Evolutionary conservation across 2,888 invertebrate species (phyloP), one percentile per base, ranked within the genome.

Genomic region (Drosophila kambysellisi): DNA sequence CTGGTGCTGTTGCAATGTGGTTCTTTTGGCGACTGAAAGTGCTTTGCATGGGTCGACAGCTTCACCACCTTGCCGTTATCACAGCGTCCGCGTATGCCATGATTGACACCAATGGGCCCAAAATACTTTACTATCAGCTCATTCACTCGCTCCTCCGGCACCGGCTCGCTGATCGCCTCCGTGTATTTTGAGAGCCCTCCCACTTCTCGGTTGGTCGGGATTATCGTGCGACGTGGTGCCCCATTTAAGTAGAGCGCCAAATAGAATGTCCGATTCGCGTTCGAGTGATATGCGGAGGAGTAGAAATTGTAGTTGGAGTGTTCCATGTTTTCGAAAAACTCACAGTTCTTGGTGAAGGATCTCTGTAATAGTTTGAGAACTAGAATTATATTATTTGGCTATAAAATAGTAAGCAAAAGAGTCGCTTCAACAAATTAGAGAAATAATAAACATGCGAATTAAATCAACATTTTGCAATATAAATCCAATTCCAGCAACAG

Each of bases 301-400:
- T 97, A 97, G 69, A 96, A 96, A 93, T 97, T 97, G 94, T 97
- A 97, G 93, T 96, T 95, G 93, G 97, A 96, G 93, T 96, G 95
- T 93, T 96, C 97, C 93, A 97, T 95, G 92, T 95, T 96, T 94
- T 97, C 97, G 94, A 97, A 96, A 95, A 97, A 97, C 93, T 97
- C 95, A 94, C 97, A 97, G 91, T 96, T 96, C 92, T 96, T 96
- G 92, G 95, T 96, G 94, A 96, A 96, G 93, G 96, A 96, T 94
- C 95, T 96, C 97, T 97, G 96, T 91, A 96, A 96, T 95, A 95
- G 94, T 86, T 87, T 84, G 68, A 79, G 62, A 85, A 77, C 91
- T 91, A 85, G 69, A 70, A 84, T 86, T 91, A 88, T 85, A 88
- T 91, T 86, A 91, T 81, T 91, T 85, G 89, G 84, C 89, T 90